These are phyloP conservation scores for Drosophila imparisetae DNA, from an alignment of 2,888 invertebrate genomes.

Conservation along the genomic window DNA sequence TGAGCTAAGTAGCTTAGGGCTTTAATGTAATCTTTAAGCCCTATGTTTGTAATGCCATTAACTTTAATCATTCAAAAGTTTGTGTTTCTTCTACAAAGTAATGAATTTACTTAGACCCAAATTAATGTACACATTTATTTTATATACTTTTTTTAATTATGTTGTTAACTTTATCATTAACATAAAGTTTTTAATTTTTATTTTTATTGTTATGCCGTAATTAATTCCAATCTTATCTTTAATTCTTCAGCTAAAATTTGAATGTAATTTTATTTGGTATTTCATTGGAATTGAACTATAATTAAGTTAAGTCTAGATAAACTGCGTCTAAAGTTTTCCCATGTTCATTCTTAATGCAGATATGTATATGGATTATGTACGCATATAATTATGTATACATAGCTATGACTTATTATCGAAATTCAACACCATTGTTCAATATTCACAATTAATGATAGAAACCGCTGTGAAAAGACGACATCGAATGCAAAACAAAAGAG, in stretches of 20 bases:
- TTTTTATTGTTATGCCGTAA: neutral
- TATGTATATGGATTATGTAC: neutral
- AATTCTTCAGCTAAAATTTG: neutral
- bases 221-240: neutral
- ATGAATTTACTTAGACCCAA: neutral
- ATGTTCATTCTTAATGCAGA: neutral
- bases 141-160: neutral
- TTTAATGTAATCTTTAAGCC: neutral
- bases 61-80: neutral
- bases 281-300: neutral
- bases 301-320: neutral
- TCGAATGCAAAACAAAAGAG: constrained; percentile 36
- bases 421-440: constrained; percentile 39
- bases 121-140: neutral
- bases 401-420: constrained; percentile 19
- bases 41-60: neutral
- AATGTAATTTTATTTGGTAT: neutral
- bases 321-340: neutral
- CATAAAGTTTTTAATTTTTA: no score
- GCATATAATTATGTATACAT: neutral
- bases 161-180: no score
- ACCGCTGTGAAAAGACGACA: constrained; percentile 21
- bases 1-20: no score
- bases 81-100: neutral
- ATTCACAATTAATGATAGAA: constrained; percentile 20